phyloP scores from a whole-genome alignment of 2,888 invertebrate species.

The Drymonia ruficornis region DNA sequence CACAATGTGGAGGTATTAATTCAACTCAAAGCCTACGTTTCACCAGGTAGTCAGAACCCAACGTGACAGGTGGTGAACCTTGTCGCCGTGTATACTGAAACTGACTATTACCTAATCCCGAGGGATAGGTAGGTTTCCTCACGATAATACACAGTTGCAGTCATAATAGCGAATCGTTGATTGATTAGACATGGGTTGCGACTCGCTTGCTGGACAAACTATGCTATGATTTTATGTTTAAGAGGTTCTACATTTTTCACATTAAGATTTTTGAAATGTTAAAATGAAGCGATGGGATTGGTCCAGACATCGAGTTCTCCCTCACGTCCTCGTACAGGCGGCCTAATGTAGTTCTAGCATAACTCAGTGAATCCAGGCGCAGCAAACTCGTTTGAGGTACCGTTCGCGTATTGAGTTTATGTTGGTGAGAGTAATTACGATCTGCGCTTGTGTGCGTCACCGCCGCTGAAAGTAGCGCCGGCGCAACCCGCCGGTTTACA shows the following conservation, averaged over 20 bases:
- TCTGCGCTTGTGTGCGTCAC: background rate
- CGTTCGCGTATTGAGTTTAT: constrained; percentile 42
- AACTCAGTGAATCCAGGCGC: constrained; percentile 28
- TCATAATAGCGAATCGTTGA: constrained; percentile 48
- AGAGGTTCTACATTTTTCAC: no score
- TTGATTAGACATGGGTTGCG: constrained; percentile 44
- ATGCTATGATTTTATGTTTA: constrained; percentile 43
- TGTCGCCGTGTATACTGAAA: no score
- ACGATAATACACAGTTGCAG: no score
- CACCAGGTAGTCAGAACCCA: no score
- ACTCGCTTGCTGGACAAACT: constrained; percentile 20
- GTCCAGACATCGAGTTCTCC: constrained; percentile 19
- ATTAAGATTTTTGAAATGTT: no score
- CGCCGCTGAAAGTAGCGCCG: constrained; percentile 37
- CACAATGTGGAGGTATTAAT: no score
- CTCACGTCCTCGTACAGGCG: background rate
- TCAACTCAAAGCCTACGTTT: no score
- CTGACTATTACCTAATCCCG: no score
- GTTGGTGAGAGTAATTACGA: constrained; percentile 37
- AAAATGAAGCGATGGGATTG: background rate
- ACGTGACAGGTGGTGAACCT: no score
- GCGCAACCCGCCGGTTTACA: constrained; percentile 29
- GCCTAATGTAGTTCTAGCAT: background rate
- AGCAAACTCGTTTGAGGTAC: constrained; percentile 58
- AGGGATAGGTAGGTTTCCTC: no score